Base-by-base conservation (phyloP, 2,888 invertebrate genomes). In the Ctenicera cuprea region DNA sequence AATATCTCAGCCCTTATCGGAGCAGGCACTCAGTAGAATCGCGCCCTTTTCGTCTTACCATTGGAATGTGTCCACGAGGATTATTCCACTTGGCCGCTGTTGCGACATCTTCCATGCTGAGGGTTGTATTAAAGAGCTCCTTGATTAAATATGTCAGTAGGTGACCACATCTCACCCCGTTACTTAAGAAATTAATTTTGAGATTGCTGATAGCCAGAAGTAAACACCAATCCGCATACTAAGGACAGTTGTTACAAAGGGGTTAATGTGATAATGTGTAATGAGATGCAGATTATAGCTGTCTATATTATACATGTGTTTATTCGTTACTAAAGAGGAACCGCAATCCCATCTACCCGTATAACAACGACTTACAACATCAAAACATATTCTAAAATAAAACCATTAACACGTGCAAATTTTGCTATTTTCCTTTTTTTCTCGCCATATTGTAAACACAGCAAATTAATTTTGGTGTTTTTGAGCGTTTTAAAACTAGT, bases 121-220 rank as follows among this genome's bases (percentile, higher is more conserved):
- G 65, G 63, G 54, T 64, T 73, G 70, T 67, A 73, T 71, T 76
- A 76, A 67, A 70, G 73, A 70, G 67, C 62, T 67, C 50, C 69
- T 59, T 73, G 72, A 74, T 76, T 76, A 74, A 76, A 74, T 74
- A 76, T 74, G 74, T 76, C 70, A 74, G 59, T 66, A 63, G 70
- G 74, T 74, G 73, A 73, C 67, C 74, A 59, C 72, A 70, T 70
- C 73, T 73, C 62, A 61, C 63, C 65, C 41, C 41, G 71, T 73
- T 63, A 73, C 70, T 70, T 70, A 70, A 59, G 64, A 74, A 69
- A 74, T 74, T 74, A 74, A 74, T 70, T 74, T 74, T 14, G 64
- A 33, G 45, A 41, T 50, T 20, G 48, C 30, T 16, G 45, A 64
- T 64, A 48, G 41, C 43, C 62, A 26, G 26, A 37, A 54, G 54